These are phyloP conservation scores for Nycteola revayana DNA, from an alignment of 2,888 invertebrate species.

Conservation along the genomic window DNA sequence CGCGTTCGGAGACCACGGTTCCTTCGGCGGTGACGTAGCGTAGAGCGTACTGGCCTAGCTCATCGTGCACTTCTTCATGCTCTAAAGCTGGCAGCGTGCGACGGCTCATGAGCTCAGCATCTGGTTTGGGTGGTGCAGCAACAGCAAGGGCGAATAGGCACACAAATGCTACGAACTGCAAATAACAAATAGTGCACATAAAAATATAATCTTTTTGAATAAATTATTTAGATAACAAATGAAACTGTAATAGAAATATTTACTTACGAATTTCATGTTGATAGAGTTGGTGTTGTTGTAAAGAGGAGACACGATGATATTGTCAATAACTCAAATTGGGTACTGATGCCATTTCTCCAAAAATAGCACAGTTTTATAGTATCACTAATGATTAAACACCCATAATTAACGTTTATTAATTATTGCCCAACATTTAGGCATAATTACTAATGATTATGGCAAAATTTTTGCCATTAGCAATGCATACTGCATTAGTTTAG, in stretches of 20 bases:
- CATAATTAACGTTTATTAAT: too few relatives aligned
- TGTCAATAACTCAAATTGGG: conserved; percentile 1
- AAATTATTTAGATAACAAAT: too few relatives aligned
- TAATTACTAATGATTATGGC: too few relatives aligned
- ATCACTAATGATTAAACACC: background rate
- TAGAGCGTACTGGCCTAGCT: conserved; percentile 50
- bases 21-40: conserved; percentile 59
- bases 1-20: conserved; percentile 49
- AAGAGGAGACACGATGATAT: conserved; percentile 1
- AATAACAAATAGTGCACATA: conserved; percentile 3
- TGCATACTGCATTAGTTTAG: too few relatives aligned
- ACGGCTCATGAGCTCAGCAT: conserved; percentile 22
- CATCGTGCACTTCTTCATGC: conserved; percentile 50
- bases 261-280: conserved; percentile 47
- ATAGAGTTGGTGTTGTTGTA: conserved; percentile 3
- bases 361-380: conserved; percentile 6
- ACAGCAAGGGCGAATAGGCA: conserved; percentile 35
- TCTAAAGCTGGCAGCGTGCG: conserved; percentile 42
- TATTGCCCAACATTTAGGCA: too few relatives aligned
- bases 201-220: background rate
- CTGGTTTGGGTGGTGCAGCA: conserved; percentile 32
- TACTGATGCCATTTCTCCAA: conserved; percentile 13
- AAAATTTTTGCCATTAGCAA: too few relatives aligned
- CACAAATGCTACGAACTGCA: conserved; percentile 38
- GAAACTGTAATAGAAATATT: conserved; percentile 2